phyloP scores from a whole-genome alignment of 1,140 invertebrate species.

The Diploscapter pachys region DNA sequence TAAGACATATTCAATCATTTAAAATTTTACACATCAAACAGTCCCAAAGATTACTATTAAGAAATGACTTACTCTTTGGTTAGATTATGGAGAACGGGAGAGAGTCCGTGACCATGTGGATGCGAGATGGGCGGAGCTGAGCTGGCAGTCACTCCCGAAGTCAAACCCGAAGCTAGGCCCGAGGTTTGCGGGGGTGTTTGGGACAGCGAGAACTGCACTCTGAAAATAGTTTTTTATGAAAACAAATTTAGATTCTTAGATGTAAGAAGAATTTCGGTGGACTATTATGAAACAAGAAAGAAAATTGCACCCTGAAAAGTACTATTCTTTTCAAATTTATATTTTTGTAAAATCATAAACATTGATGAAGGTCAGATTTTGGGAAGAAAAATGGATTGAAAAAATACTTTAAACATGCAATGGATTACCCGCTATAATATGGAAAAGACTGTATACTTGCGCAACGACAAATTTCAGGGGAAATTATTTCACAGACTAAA shows the following conservation, averaged over 20 bases:
- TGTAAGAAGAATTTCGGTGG: constrained; percentile 1
- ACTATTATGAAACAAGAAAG: constrained; percentile 18
- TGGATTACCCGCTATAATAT: too few species aligned
- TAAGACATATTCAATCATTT: not conserved
- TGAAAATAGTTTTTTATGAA: constrained; percentile 4
- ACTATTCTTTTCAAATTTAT: not conserved
- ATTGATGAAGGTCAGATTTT: too few species aligned
- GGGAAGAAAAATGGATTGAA: too few species aligned
- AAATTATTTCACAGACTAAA: too few species aligned
- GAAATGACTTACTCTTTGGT: constrained; percentile 7
- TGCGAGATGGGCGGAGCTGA: not conserved
- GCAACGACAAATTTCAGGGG: too few species aligned
- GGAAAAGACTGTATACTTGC: too few species aligned
- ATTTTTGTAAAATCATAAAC: not conserved
- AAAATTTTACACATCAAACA: not conserved
- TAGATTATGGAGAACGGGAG: not conserved
- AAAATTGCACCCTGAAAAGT: constrained; percentile 9
- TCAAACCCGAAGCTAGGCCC: not conserved
- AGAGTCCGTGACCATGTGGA: not conserved
- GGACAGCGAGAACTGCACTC: constrained; percentile 25
- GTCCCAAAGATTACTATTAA: not conserved
- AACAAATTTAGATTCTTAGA: not conserved
- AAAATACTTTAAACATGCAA: too few species aligned
- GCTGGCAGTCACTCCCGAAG: not conserved
- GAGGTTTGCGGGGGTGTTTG: constrained; percentile 22